Evolutionary conservation across 2,888 invertebrate genomes (phyloP).

Genomic region (Macrosiphum euphorbiae): DNA sequence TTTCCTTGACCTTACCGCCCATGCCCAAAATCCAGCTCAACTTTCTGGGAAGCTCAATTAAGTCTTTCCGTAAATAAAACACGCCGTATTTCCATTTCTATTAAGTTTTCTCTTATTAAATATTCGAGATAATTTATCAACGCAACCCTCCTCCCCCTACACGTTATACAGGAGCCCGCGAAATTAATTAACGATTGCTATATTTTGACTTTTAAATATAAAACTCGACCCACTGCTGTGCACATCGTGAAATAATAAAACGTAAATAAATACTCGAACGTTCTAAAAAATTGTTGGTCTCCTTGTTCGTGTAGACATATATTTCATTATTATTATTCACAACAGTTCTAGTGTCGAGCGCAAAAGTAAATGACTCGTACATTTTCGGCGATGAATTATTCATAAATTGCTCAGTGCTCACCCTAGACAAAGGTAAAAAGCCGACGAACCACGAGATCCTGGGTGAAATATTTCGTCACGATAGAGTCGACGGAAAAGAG

Average conservation of each 20-base stretch:
- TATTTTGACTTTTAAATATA: conserved; percentile 62
- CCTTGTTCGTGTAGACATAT: conserved; percentile 1
- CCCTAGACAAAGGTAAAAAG: conserved; percentile 64
- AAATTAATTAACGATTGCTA: conserved; percentile 64
- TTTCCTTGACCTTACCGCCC: conserved; percentile 63
- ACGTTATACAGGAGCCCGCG: conserved; percentile 49
- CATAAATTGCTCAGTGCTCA: conserved; percentile 33
- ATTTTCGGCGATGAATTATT: conserved; percentile 59
- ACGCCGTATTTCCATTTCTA: conserved; percentile 64
- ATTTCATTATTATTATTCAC: conserved; percentile 43
- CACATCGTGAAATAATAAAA: background rate
- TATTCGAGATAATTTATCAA: conserved; percentile 65
- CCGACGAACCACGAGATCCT: conserved; percentile 44
- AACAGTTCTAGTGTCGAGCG: conserved; percentile 11
- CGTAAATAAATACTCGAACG: background rate
- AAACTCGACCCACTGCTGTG: conserved; percentile 16
- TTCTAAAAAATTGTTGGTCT: conserved; percentile 20
- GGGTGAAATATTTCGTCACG: conserved; percentile 49
- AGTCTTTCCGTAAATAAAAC: conserved; percentile 64
- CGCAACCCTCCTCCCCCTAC: conserved; percentile 3
- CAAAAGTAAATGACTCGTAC: conserved; percentile 63
- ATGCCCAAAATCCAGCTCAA: conserved; percentile 52
- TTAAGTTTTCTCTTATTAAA: conserved; percentile 65
- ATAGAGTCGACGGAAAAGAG: conserved; percentile 16
- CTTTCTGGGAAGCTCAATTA: conserved; percentile 61